These are phyloP conservation scores for Ammospiza caudacuta DNA, from an alignment of 2,113 vertebrate species.

Conservation along the genomic window DNA sequence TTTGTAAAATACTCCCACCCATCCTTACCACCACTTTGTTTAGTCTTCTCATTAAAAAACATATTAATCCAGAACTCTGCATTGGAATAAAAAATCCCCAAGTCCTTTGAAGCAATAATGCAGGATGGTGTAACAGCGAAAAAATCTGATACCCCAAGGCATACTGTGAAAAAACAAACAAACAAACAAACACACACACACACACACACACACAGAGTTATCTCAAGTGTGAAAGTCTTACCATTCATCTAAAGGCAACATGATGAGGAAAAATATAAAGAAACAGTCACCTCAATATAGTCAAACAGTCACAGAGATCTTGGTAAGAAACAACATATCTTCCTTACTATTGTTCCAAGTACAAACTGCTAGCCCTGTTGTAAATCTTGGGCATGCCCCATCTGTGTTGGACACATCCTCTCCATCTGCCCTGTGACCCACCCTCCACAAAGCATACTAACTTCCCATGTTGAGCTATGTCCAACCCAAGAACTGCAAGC, in stretches of 20 bases:
- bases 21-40: background rate
- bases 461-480: background rate
- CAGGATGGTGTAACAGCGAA: background rate
- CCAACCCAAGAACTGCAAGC: background rate
- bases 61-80: background rate
- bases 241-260: background rate
- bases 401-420: fast-evolving
- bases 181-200: background rate
- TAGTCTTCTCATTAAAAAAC: background rate
- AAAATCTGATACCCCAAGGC: background rate
- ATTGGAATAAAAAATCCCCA: background rate
- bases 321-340: background rate
- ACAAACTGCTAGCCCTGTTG: background rate
- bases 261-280: background rate
- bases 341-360: background rate
- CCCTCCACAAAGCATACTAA: background rate
- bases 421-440: background rate
- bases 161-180: background rate
- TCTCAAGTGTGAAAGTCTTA: background rate
- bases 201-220: background rate
- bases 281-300: background rate
- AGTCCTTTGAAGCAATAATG: background rate
- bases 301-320: background rate
- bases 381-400: background rate
- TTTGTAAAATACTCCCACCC: background rate